phyloP scores from a whole-genome alignment of 2,888 invertebrate genomes.

The Artemia sinica region DNA sequence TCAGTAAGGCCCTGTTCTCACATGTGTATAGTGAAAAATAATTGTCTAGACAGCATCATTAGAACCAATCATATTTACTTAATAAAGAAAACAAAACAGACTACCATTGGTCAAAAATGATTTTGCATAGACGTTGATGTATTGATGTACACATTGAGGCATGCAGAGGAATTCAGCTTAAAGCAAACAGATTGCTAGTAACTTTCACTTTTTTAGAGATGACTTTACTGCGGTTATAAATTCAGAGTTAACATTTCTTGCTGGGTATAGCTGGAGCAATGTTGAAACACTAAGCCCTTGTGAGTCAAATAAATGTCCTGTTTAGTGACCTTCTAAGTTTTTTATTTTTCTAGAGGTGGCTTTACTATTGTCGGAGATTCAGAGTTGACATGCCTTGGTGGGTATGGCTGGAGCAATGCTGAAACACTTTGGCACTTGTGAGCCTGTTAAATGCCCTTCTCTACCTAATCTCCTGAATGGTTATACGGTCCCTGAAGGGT shows the following conservation, averaged over 20 bases:
- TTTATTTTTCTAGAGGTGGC: conserved; percentile 27
- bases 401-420: conserved; percentile 25
- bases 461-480: conserved; percentile 24
- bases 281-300: conserved; percentile 24
- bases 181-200: no score
- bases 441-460: conserved; percentile 27
- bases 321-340: neutral
- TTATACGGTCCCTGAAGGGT: conserved; percentile 22
- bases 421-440: conserved; percentile 25
- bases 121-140: no score
- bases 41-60: no score
- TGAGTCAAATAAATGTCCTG: conserved; percentile 27
- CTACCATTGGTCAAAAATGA: no score
- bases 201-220: conserved; percentile 26
- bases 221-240: conserved; percentile 27
- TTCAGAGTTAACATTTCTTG: conserved; percentile 24
- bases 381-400: conserved; percentile 24
- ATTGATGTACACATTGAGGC: no score
- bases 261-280: conserved; percentile 25
- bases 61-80: no score
- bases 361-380: conserved; percentile 26
- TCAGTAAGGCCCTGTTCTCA: no score
- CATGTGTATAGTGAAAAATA: no score
- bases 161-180: no score
- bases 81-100: no score